A percentile compares a stretch with the other conserved stretches of the same genome.
These are phyloP conservation scores for Pachliopta kotzebuea DNA, from an alignment of 2,888 invertebrate genomes.

Conservation along the genomic window DNA sequence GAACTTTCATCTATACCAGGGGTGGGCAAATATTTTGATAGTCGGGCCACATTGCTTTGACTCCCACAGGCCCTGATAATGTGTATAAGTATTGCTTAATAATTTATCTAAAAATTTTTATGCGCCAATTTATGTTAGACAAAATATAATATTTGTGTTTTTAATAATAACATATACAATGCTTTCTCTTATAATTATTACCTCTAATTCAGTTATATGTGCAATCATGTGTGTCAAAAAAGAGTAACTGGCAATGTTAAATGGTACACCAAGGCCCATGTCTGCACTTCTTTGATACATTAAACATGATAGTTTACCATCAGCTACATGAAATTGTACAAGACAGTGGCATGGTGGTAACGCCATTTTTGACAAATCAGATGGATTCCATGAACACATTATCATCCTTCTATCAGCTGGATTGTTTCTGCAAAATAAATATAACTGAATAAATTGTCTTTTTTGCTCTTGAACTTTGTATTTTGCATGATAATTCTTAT, in stretches of 20 bases:
- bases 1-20: no score
- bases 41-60: no score
- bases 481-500: no score
- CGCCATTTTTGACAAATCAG: slow-evolving; percentile 94
- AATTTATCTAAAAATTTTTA: no score
- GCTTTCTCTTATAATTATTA: slow-evolving; percentile 44
- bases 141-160: no score
- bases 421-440: slow-evolving; percentile 73
- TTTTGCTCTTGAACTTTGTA: no score
- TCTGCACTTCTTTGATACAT: slow-evolving; percentile 98
- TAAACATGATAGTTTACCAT: slow-evolving; percentile 92
- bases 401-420: slow-evolving; percentile 95
- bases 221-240: slow-evolving; percentile 97
- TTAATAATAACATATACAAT: no score
- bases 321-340: slow-evolving; percentile 95
- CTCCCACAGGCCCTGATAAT: no score
- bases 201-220: slow-evolving; percentile 94
- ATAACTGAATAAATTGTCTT: no score
- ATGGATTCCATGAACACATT: slow-evolving; percentile 97
- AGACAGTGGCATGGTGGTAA: slow-evolving; percentile 98
- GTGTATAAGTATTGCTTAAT: no score
- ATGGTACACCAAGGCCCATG: slow-evolving; percentile 98
- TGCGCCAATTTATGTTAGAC: no score
- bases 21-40: no score
- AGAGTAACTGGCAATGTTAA: slow-evolving; percentile 98